Base-by-base conservation (phyloP, 2,888 invertebrate genomes). In the Xanthorhoe spadicearia region DNA sequence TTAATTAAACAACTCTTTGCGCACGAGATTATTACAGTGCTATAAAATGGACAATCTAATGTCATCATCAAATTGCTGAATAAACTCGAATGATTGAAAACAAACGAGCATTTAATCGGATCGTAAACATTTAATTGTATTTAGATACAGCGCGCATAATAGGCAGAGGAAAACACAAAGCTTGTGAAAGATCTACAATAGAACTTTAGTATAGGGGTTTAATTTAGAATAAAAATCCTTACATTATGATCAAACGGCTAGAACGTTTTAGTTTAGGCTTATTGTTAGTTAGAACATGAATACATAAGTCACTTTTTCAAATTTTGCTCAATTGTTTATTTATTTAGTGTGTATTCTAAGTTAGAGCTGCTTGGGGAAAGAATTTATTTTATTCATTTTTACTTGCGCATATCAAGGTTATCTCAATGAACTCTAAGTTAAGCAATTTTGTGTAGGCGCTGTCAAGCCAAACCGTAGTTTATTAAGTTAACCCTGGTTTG, bases 1-100 rank as follows among this genome's bases (percentile, higher is more conserved):
- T 76, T 77, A 79, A 80, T 82, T 80, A 80, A 83, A 81, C 72
- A 80, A 72, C 73, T 70, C 66, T 60, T 72, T 69, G 55, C 18
- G 55, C 60, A 60, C 53, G 49, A 17, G 18, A 54, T 64, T 60
- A 62, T 61, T 62, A 59, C 35, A 50, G 3, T 28, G 23, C 54
- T 58, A 55, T 66, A 62, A 66, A 61, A 61, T 67, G 35, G 56
- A 66, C 61, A 58, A 60, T 61, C 53, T 56, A 56, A 49, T 48
- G 35, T 60, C 53, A 49, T 68, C 62, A 46, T 57, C 55, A 72
- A 72, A 74, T 68, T 70, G 52, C 57, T 64, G 57, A 58, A 64
- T 64, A 38, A 59, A 55, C 61, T 65, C 46, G 19, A 70, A 69
- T 69, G 65, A 64, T 68, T 72, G 69, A 71, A 74, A 71, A 54